phyloP scores from a whole-genome alignment of 2,113 vertebrate genomes.

The Phylloscopus trochilus region DNA sequence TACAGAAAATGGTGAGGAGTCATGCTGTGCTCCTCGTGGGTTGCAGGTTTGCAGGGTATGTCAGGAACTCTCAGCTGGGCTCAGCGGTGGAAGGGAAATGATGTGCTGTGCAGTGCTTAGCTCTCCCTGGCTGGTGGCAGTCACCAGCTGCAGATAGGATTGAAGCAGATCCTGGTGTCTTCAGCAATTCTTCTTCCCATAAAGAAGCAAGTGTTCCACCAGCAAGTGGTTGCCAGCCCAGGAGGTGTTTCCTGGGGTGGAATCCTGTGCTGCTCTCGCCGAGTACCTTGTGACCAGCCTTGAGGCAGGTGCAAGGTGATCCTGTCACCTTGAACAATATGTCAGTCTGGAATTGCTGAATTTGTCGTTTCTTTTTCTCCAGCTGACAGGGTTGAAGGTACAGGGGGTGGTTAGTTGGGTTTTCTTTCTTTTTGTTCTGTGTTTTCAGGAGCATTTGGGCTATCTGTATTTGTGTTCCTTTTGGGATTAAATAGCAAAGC shows the following conservation, averaged over 20 bases:
- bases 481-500: not conserved
- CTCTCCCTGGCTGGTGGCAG: not conserved
- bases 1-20: not conserved
- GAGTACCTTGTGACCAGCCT: not conserved
- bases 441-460: not conserved
- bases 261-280: not conserved
- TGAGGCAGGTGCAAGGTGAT: not conserved
- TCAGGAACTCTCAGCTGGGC: not conserved
- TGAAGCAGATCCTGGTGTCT: not conserved
- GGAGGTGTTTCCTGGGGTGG: not conserved
- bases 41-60: not conserved
- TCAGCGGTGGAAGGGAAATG: not conserved
- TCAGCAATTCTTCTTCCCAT: not conserved
- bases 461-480: not conserved
- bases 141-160: not conserved
- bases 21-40: too few species aligned
- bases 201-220: not conserved
- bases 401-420: too few species aligned
- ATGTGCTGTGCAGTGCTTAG: not conserved
- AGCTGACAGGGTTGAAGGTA: not conserved
- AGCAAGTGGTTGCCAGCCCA: not conserved
- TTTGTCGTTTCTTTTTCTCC: not conserved
- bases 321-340: accelerated
- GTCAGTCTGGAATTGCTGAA: not conserved
- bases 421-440: not conserved